A percentile compares a stretch with the other conserved stretches of the same genome.
Conservation (phyloP, 2,797 vertebrate species). For the Pogonophryne albipinna region DNA sequence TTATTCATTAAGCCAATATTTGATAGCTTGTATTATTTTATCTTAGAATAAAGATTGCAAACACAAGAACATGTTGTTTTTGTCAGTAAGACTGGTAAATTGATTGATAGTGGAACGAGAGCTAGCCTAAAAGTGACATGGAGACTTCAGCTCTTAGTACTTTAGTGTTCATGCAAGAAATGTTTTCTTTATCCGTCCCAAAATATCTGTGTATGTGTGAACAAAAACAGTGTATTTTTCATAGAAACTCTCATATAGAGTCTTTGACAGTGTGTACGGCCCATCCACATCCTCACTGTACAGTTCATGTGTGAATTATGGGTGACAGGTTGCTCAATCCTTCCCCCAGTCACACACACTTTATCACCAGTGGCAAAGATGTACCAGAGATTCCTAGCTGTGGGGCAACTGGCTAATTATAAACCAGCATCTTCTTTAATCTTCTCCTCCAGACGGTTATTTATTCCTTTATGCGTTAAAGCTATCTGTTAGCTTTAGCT, state of each 20-base stretch:
- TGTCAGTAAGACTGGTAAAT: no score
- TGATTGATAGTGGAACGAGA: background rate
- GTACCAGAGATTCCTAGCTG: slow-evolving; percentile 76
- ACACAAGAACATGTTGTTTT: no score
- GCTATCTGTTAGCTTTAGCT: slow-evolving; percentile 59
- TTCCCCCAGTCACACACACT: slow-evolving; percentile 69
- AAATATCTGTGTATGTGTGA: slow-evolving; percentile 2
- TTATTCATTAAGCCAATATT: no score
- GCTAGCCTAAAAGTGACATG: background rate
- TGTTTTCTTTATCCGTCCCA: slow-evolving; percentile 7
- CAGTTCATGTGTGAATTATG: slow-evolving; percentile 73
- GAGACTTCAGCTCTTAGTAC: background rate
- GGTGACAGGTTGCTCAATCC: slow-evolving; percentile 76
- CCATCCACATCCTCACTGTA: slow-evolving; percentile 12
- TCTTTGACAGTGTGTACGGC: background rate
- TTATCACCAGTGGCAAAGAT: slow-evolving; percentile 81
- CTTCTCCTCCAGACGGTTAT: slow-evolving; percentile 68
- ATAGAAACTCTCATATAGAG: background rate
- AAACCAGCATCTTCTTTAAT: slow-evolving; percentile 80
- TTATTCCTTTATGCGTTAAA: slow-evolving; percentile 67
- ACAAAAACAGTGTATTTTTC: background rate
- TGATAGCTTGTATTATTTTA: no score
- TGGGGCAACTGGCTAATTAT: slow-evolving; percentile 80
- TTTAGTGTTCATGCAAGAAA: background rate
- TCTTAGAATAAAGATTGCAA: no score